Conservation (phyloP, 2,888 invertebrate species). For the Axea sp. region DNA sequence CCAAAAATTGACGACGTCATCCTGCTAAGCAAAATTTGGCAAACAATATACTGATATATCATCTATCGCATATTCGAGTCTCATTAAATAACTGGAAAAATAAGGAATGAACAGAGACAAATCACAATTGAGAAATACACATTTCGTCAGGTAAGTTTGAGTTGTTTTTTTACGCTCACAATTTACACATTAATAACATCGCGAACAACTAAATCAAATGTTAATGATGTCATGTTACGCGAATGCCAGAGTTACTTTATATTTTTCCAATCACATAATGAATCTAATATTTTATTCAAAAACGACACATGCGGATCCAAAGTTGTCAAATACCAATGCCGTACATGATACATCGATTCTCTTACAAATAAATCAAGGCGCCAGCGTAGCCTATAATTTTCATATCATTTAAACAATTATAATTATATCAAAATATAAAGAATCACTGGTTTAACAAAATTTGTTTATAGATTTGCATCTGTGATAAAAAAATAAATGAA, state of each 20-base stretch:
- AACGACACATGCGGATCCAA: conserved; percentile 17
- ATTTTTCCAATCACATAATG: conserved; percentile 57
- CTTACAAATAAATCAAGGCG: conserved; percentile 49
- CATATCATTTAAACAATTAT: background rate
- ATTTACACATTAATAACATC: conserved; percentile 43
- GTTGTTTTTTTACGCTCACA: conserved; percentile 38
- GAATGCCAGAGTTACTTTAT: conserved; percentile 12
- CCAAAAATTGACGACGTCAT: conserved; percentile 59
- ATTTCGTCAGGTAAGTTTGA: conserved; percentile 33
- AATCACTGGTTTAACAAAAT: background rate
- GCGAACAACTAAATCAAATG: conserved; percentile 15
- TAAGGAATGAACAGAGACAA: conserved; percentile 54
- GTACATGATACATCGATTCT: conserved; percentile 50
- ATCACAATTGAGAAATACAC: conserved; percentile 41
- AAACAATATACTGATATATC: conserved; percentile 58
- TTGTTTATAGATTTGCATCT: no score
- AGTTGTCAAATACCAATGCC: conserved; percentile 21
- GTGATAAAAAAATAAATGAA: no score
- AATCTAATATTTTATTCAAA: conserved; percentile 43
- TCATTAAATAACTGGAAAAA: conserved; percentile 60
- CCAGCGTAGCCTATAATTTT: conserved; percentile 47
- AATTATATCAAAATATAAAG: background rate
- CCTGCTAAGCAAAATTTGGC: conserved; percentile 60
- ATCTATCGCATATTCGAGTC: conserved; percentile 49
- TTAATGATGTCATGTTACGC: background rate